These are phyloP conservation scores for Jacana jacana DNA, from an alignment of 2,113 vertebrate genomes.

Conservation along the genomic window DNA sequence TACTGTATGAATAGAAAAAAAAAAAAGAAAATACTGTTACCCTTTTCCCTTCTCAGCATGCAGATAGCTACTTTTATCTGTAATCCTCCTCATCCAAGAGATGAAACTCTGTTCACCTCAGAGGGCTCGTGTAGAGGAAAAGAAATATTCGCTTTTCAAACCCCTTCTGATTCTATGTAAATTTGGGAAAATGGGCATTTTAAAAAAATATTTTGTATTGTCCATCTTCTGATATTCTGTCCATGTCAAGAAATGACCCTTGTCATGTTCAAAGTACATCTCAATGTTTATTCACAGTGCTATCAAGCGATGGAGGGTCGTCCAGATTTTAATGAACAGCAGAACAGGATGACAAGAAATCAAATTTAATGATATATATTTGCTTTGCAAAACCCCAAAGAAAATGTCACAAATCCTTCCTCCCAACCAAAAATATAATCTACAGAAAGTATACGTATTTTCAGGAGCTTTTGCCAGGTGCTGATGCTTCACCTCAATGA, in stretches of 20 bases:
- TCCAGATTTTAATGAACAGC: neutral
- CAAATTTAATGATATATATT: neutral
- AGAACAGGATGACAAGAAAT: neutral
- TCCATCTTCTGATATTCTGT: neutral
- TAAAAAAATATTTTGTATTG: neutral
- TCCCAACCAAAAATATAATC: neutral
- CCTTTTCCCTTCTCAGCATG: neutral
- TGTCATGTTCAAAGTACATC: neutral
- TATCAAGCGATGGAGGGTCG: neutral
- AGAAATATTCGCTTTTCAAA: neutral
- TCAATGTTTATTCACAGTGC: neutral
- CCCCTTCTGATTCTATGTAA: neutral
- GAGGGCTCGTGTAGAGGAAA: neutral
- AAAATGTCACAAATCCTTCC: neutral
- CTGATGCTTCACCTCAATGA: neutral
- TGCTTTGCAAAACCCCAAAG: neutral
- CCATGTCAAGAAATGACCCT: neutral
- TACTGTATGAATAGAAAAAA: neutral
- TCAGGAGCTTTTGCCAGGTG: neutral
- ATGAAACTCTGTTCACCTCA: neutral
- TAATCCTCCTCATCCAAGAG: neutral
- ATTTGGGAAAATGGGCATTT: neutral
- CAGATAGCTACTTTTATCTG: neutral
- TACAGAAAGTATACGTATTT: neutral
- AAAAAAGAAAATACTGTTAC: neutral